Base-by-base conservation (phyloP, 2,888 invertebrate genomes). In the Chloroclystis v-ata region DNA sequence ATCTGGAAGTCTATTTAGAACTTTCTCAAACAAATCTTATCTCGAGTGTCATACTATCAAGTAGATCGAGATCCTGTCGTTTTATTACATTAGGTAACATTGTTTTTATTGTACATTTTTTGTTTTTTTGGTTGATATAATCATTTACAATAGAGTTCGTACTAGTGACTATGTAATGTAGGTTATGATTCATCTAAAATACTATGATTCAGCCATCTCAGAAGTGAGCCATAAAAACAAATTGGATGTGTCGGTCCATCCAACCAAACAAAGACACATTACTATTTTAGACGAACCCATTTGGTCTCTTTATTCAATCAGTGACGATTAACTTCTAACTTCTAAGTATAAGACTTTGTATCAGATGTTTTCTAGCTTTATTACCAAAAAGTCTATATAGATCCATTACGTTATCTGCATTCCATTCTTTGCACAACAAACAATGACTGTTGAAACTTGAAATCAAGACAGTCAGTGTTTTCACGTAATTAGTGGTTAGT, bases 401-500 rank as follows among this genome's bases (percentile, higher is more conserved):
- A 20, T 4, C 20, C 20, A 20, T 4, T 20, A 20, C 5, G 20
- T 5, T 4, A 26, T 3, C 8, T 8, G 8, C 8, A 26, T 8
- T 26, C 26, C 9, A 8, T 9, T 26, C 8, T 26, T 26, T 6
- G 26, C 26, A 54, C 55, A 57, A 57, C 40, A 42, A 54, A 56
- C 59, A 54, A 43, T 43, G 45, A 52, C 47, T 51, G 46, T 44
- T 57, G 66, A 60, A 66, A 63, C 62, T n/a, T 59, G 57, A 68
- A 72, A 72, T 69, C 64, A 67, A 59, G 52, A 39, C 51, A 47
- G 65, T 62, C 49, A 59, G 65, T 56, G 54, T 75, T 73, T 75
- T 71, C 67, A 63, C 60, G 69, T 68, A 70, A 77, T 78, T 75
- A 76, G 73, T 57, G 69, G 63, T 71, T 72, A 72, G 70, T 66